These are phyloP conservation scores for Cacatua alba DNA, from an alignment of 2,113 vertebrate species.

Conservation along the genomic window DNA sequence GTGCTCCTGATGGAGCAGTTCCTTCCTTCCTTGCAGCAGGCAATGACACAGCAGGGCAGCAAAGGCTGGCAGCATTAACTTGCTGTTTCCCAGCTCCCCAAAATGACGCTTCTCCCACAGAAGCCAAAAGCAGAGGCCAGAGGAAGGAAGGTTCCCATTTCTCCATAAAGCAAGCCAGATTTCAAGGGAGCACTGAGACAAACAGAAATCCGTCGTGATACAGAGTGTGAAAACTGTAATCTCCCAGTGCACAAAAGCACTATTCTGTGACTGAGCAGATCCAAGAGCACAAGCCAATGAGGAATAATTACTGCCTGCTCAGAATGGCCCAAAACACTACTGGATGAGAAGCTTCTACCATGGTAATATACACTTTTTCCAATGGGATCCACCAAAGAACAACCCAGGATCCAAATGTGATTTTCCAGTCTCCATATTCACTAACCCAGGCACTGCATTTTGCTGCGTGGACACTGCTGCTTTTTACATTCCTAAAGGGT, in stretches of 20 bases:
- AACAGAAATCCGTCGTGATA: neutral
- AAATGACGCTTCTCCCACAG: neutral
- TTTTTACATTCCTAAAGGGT: neutral
- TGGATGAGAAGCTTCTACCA: neutral
- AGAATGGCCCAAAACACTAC: neutral
- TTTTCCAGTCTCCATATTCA: neutral
- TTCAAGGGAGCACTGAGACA: neutral
- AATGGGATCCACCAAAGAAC: accelerated
- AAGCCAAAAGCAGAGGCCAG: neutral
- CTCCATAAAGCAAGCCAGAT: neutral
- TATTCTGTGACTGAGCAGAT: neutral
- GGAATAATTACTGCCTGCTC: neutral
- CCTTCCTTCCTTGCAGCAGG: neutral
- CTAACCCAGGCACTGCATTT: neutral
- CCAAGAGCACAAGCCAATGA: neutral
- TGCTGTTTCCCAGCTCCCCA: neutral
- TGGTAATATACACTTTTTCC: neutral
- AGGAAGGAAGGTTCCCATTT: neutral
- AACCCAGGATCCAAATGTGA: neutral
- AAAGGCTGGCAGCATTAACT: neutral
- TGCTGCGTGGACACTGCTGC: neutral
- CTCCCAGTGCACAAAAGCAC: neutral
- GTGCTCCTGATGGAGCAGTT: neutral
- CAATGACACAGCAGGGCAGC: neutral
- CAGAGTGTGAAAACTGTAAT: neutral